Conservation (phyloP, 2,113 vertebrate species). For the Saguinus midas region DNA sequence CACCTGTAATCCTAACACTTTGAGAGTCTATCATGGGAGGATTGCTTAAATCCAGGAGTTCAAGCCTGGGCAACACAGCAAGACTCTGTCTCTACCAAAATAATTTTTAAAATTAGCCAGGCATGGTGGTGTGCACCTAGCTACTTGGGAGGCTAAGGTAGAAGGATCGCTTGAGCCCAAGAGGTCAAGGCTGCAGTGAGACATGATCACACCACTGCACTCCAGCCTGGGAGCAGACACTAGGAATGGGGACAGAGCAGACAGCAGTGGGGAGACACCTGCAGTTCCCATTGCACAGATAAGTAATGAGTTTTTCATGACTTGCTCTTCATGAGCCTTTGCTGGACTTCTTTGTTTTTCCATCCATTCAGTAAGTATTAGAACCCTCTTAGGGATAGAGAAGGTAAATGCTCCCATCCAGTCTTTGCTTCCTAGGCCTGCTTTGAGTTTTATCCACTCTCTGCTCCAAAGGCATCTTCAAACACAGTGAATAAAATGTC, state of each 20-base stretch:
- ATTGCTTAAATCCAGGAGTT: no score
- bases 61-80: no score
- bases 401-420: not conserved
- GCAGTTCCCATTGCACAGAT: not conserved
- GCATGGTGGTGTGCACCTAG: no score
- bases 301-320: constrained; percentile 43
- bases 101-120: no score
- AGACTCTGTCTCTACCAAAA: no score
- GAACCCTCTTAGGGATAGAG: not conserved
- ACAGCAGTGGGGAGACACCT: not conserved
- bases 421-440: not conserved
- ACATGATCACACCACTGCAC: no score
- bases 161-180: no score
- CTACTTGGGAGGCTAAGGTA: no score
- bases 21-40: no score
- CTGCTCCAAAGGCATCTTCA: not conserved
- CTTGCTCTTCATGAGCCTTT: constrained; percentile 20
- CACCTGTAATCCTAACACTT: no score
- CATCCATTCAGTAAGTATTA: constrained; percentile 1
- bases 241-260: not conserved
- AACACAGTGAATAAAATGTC: constrained; percentile 12
- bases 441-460: not conserved
- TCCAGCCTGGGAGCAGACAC: not conserved
- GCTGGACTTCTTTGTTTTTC: constrained; percentile 41
- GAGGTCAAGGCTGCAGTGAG: no score